Base-by-base conservation (phyloP, 2,113 vertebrate species). In the Pterocles burchelli region DNA sequence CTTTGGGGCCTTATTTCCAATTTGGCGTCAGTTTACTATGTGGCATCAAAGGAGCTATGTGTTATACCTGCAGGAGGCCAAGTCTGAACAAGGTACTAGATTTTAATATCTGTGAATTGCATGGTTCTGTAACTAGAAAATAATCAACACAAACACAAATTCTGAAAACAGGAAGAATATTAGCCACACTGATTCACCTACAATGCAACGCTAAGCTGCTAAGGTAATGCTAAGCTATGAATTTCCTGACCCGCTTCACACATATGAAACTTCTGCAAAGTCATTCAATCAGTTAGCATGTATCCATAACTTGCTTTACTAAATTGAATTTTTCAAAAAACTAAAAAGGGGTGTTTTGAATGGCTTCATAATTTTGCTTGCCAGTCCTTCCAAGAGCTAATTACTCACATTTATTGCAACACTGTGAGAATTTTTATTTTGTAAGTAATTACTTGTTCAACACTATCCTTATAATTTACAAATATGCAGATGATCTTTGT, bases 401-500 rank as follows among this genome's bases (percentile, higher is more conserved):
- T 58, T 68, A 62, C 6, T 80, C 52, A 18, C 5, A 72, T 59
- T 63, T 72, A 48, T 18, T 80, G 46, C 33, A 86, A 62, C 19
- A 29, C 11, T 38, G 17, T 21, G 26, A 74, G 26, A 70, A 63
- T 4, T 21, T 59, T 24, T 51, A 31, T 25, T 18, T 78, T 3
- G 55, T 11, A 74, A 48, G 54, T 28, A 58, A 73, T 43, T 85
- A 36, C 19, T 29, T 65, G 24, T 49, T 88, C 25, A 67, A 54
- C 12, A 17, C 11, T 31, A 24, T 62, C 24, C 21, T 72, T 90
- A 33, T 48, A 7, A 41, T 59, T 86, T 55, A 77, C 22, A 65
- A 36, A 36, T 48, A 73, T 0, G 0, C 24, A 41, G 28, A 28
- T 8, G 1, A 79, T 43, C 9, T 65, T 66, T 88, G 34, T 25